Conservation (phyloP, 2,888 invertebrate genomes). For the Leistus spinibarbis region DNA sequence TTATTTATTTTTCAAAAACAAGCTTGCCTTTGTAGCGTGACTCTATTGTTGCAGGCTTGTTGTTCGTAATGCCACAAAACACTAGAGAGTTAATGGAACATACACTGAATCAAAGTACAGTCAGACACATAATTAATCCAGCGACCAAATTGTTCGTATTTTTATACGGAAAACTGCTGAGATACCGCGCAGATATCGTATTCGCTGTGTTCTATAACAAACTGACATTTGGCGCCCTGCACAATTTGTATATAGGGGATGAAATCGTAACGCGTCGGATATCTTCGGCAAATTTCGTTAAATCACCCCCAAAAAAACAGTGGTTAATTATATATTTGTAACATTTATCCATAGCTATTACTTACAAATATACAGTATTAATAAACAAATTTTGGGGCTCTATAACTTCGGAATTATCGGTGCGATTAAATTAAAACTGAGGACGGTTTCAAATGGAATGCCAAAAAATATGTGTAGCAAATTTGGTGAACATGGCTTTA, state of each 20-base stretch:
- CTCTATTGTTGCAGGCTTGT: not conserved
- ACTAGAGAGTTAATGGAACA: not conserved
- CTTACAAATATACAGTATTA: too few relatives aligned
- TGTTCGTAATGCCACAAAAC: not conserved
- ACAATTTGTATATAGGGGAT: conserved; percentile 16
- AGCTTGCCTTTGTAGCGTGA: not conserved
- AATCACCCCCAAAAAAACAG: too few relatives aligned
- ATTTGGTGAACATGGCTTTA: too few relatives aligned
- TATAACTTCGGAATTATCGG: too few relatives aligned
- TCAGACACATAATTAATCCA: not conserved
- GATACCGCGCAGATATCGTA: not conserved
- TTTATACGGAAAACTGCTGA: not conserved
- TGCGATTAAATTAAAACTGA: too few relatives aligned
- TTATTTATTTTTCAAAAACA: not conserved
- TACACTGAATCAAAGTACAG: not conserved
- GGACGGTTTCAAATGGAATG: too few relatives aligned
- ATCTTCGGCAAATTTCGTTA: not conserved
- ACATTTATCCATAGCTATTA: too few relatives aligned
- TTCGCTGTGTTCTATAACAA: not conserved
- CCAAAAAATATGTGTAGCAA: too few relatives aligned
- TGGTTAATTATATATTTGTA: too few relatives aligned
- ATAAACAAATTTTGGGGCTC: too few relatives aligned
- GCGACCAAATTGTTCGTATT: not conserved
- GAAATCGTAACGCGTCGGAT: not conserved
- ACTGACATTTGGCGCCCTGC: conserved; percentile 20